Evolutionary conservation across 1,140 invertebrate species (phyloP).

Genomic region (Formica selysi): DNA sequence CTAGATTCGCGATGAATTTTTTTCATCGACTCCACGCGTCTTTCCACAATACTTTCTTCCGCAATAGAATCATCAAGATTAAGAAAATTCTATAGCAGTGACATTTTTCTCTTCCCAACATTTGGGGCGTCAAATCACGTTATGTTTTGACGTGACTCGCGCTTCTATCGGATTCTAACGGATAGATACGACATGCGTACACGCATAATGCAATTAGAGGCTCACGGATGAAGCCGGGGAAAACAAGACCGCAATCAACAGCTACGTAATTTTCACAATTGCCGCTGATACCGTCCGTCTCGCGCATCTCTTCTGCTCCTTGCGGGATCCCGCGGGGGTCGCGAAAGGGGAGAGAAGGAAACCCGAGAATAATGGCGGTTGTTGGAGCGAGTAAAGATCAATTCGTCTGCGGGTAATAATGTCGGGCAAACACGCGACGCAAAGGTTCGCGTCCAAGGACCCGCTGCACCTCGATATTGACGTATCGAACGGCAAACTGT

Average conservation of each 20-base stretch:
- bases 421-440: slow-evolving; percentile 41
- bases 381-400: slow-evolving; percentile 53
- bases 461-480: slow-evolving; percentile 32
- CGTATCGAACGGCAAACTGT: slow-evolving; percentile 38
- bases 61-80: neutral
- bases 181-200: neutral
- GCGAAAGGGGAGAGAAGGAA: neutral
- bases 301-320: neutral
- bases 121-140: neutral
- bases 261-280: slow-evolving; percentile 51
- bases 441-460: neutral
- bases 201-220: slow-evolving; percentile 49
- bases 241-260: slow-evolving; percentile 46
- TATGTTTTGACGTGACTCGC: slow-evolving; percentile 8
- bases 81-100: too few relatives aligned
- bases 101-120: neutral
- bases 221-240: neutral
- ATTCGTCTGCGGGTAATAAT: slow-evolving; percentile 50
- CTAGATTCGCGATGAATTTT: neutral
- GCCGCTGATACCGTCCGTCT: neutral
- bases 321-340: neutral
- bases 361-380: slow-evolving; percentile 38
- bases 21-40: neutral
- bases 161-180: neutral
- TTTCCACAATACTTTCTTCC: neutral